These are phyloP conservation scores for Chionis minor DNA, from an alignment of 2,113 vertebrate species.

Conservation along the genomic window DNA sequence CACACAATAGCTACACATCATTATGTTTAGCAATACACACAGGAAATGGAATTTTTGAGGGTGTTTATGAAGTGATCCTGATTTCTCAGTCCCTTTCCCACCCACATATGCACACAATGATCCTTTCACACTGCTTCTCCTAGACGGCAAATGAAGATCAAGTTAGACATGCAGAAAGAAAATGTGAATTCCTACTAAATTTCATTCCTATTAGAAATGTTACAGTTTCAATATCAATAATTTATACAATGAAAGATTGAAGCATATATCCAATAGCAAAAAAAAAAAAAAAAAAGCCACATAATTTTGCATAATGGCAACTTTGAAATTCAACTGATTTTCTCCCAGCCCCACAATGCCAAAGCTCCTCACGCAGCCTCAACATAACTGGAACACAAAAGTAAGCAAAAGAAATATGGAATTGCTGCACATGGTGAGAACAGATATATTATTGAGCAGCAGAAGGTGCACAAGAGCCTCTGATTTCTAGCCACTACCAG, in stretches of 20 bases:
- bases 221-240: neutral
- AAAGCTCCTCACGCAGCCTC: neutral
- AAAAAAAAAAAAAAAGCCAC: neutral
- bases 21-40: neutral
- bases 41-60: neutral
- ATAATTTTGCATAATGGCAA: neutral
- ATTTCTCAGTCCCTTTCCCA: neutral
- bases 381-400: neutral
- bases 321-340: neutral
- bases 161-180: neutral
- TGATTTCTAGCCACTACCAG: neutral
- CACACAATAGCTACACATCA: neutral
- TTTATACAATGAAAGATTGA: neutral
- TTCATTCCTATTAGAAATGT: neutral
- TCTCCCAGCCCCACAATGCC: neutral
- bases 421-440: neutral
- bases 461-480: neutral
- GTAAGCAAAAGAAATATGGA: neutral
- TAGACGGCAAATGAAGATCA: neutral
- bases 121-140: neutral
- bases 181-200: neutral
- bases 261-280: neutral
- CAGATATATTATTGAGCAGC: rapidly evolving
- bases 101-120: neutral
- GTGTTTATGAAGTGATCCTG: neutral